Evolutionary conservation across 2,888 invertebrate species (phyloP).

Genomic region (Schizaphis graminum): DNA sequence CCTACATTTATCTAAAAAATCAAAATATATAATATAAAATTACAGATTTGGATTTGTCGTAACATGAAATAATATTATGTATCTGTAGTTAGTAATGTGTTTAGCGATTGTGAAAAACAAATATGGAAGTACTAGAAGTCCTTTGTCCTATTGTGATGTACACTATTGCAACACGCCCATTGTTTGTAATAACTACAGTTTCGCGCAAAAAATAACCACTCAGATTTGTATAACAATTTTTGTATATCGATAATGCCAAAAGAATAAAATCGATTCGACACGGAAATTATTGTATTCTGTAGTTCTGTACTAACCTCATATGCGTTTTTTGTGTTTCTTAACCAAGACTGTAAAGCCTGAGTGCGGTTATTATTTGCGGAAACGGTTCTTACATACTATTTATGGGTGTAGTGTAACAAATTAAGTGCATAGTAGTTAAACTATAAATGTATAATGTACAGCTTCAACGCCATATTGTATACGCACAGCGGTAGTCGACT

Average conservation of each 20-base stretch:
- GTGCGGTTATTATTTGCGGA: background rate
- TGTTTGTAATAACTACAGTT: background rate
- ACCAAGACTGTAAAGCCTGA: background rate
- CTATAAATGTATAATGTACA: background rate
- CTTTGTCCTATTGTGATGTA: background rate
- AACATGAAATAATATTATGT: no score
- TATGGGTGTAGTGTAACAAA: background rate
- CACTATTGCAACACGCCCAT: background rate
- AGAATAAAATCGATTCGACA: background rate
- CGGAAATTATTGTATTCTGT: background rate
- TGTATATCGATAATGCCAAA: background rate
- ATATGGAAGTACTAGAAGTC: no score
- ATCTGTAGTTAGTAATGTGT: no score
- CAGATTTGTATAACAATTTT: background rate
- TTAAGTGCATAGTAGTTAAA: background rate
- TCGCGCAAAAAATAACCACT: background rate
- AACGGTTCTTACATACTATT: background rate
- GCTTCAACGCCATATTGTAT: background rate
- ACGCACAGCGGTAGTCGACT: background rate
- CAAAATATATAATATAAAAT: no score
- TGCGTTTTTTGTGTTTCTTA: background rate
- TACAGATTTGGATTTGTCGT: no score
- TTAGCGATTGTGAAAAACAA: no score
- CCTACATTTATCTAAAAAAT: no score
- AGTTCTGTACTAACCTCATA: no score